Base-by-base conservation (phyloP, 2,797 vertebrate species). In the Lepilemur septentrionalis region DNA sequence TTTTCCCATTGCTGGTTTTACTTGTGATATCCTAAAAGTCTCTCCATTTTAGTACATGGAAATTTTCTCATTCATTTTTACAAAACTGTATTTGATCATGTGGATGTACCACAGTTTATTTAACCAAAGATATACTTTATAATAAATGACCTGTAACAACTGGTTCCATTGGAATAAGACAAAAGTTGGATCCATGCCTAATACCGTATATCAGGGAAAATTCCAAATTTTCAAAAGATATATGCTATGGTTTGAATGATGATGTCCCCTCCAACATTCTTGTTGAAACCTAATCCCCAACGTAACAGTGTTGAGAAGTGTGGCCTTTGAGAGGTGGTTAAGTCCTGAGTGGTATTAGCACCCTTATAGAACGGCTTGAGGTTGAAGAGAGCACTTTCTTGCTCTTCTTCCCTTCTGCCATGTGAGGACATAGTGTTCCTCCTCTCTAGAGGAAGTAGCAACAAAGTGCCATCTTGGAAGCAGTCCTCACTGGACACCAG, bases 21-120 rank as follows among this genome's bases (percentile, higher is more conserved):
- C 72, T 76, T 95, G 65, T 1, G 83, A 35, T 94, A 91, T 61
- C 32, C 63, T 78, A 41, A 91, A 52, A 6, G 18, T 57, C 55
- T 94, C 52, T 83, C 30, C 25, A 38, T 89, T 85, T 91, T 90
- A 87, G 38, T 79, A 52, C 23, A 63, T 57, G 81, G 41, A 72
- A 5, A 20, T 86, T 96, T 91, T 41, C n/a, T 93, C 50, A 90
- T 81, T 97, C 23, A 50, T 89, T 94, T 93, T 94, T 93, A 87
- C 5, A 89, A 63, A 94, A 95, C 55, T 85, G 72, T 25, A 59
- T 85, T 94, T 82, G 28, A 63, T 83, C 76, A 2, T 93, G 35
- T 91, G 38, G 5, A 57, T 81, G 23, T 91, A 73, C 30, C 43
- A 79, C 78, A 46, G 18, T 89, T 89, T 92, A 22, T 57, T 91